phyloP scores from a whole-genome alignment of 2,888 invertebrate genomes.

The Creontiades dilutus region DNA sequence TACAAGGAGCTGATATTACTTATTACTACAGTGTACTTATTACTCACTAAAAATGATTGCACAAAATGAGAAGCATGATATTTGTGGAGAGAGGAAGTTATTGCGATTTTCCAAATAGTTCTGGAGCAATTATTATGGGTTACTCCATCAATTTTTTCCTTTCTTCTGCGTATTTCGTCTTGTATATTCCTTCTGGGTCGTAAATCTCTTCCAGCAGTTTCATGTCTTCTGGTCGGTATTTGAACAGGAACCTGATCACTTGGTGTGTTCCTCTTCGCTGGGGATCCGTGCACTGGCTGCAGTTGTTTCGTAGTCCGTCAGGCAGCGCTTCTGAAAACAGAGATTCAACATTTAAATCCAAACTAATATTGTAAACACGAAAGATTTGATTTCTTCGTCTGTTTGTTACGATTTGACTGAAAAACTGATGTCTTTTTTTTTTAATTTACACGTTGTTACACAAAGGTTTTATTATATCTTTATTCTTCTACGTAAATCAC shows the following conservation, averaged over 20 bases:
- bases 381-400: too few species aligned
- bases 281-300: slow-evolving; percentile 56
- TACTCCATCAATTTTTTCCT: slow-evolving; percentile 47
- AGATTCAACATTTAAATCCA: neutral
- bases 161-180: slow-evolving; percentile 58
- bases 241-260: slow-evolving; percentile 51
- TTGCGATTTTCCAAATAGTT: neutral
- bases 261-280: slow-evolving; percentile 42
- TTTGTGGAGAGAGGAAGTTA: too few species aligned
- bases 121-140: neutral
- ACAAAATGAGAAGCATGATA: too few species aligned
- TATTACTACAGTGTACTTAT: too few species aligned
- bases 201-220: slow-evolving; percentile 46
- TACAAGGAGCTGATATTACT: too few species aligned
- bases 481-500: too few species aligned
- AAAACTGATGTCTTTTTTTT: too few species aligned
- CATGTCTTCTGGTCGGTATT: slow-evolving; percentile 58
- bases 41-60: too few species aligned
- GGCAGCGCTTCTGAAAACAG: slow-evolving; percentile 52
- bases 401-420: too few species aligned
- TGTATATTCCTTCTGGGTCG: slow-evolving; percentile 61
- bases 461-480: too few species aligned
- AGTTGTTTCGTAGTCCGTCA: slow-evolving; percentile 54
- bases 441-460: too few species aligned
- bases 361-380: too few species aligned